Base-by-base conservation (phyloP, 2,888 invertebrate genomes). In the Lymantria dispar region DNA sequence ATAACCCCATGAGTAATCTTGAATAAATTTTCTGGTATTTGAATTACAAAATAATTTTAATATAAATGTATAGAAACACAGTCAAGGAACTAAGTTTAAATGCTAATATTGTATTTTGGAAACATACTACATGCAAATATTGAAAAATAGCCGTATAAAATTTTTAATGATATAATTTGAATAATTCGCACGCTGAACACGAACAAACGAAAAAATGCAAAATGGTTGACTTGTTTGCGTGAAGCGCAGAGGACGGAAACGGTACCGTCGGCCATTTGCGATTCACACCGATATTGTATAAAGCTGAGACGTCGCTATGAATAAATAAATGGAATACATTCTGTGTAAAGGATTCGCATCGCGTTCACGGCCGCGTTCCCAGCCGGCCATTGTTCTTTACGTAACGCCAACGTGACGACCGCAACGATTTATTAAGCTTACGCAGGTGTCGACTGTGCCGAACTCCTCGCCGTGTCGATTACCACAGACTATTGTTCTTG, bases 351-450 rank as follows among this genome's bases (percentile, higher is more conserved):
- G 72, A 83, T 83, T 82, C 82, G 73, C 75, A 70, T 65, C 78
- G 79, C 85, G 83, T 85, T 80, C 83, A 82, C 75, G 84, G 83
- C 78, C 85, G 83, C 83, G 83, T 82, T 85, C 83, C 72, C 85
- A 80, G 76, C 74, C 83, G 80, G 80, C 81, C 82, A 87, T 88
- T 88, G 87, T 88, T 87, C 84, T 85, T 85, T 85, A 84, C 84
- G 83, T 86, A 87, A 87, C 77, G 76, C 68, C 68, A 67, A 76
- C 78, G 79, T 79, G 81, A 77, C 78, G 60, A 52, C 58, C 57
- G 68, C 65, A 60, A 72, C 64, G 57, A 69, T 72, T 78, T 78
- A 78, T 79, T 80, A 80, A 78, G 77, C 76, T 75, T 74, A 78
- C 74, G 72, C 78, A 77, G 77, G 78, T 81, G 80, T 74, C 70